Evolutionary conservation across 2,113 vertebrate genomes (phyloP).

Genomic region (Lasiurus borealis): DNA sequence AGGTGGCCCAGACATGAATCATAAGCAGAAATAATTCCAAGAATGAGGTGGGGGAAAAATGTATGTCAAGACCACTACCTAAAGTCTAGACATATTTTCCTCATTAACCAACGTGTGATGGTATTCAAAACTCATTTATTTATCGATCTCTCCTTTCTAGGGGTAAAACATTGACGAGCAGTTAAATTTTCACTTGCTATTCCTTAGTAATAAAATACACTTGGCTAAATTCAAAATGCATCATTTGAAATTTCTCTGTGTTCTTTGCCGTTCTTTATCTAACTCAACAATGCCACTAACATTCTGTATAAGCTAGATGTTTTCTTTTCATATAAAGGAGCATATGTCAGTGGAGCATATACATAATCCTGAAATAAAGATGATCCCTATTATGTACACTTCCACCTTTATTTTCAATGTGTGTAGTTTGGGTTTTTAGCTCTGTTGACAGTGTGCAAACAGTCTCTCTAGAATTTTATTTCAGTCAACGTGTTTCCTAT

Average conservation of each 20-base stretch:
- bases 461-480: not conserved
- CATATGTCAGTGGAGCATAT: not conserved
- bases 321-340: not conserved
- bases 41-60: not conserved
- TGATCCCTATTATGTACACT: rapidly evolving
- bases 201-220: not conserved
- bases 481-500: not conserved
- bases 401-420: not conserved
- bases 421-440: not conserved
- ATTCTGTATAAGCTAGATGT: not conserved
- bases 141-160: not conserved
- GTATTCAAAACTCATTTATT: not conserved
- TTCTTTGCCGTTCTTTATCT: not conserved
- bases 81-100: not conserved
- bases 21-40: not conserved
- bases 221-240: slow-evolving; percentile 10
- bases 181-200: not conserved
- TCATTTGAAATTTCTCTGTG: not conserved
- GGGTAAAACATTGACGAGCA: not conserved
- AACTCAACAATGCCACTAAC: not conserved
- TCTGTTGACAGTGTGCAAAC: not conserved
- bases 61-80: not conserved
- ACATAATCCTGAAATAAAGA: not conserved
- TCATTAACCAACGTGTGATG: not conserved
- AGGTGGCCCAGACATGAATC: not conserved